phyloP scores from a whole-genome alignment of 2,888 invertebrate genomes.

The Drosophila conformis region DNA sequence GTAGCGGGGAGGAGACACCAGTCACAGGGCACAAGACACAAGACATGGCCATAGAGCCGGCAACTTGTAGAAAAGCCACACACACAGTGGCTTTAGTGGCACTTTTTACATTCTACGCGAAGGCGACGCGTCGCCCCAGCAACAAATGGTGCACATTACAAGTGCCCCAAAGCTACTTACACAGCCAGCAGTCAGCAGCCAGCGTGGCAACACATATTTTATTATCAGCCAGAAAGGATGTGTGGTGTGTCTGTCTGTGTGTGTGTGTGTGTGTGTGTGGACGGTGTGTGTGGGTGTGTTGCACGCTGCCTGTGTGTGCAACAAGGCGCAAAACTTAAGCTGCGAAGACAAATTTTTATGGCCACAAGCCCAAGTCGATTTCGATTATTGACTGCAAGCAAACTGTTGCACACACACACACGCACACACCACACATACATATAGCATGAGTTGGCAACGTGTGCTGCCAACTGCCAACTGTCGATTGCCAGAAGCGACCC shows the following conservation, averaged over 20 bases:
- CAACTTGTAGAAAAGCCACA: constrained; percentile 52
- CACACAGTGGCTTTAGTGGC: constrained; percentile 58
- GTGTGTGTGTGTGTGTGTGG: neutral
- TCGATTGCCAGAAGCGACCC: neutral
- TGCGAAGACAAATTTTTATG: constrained; percentile 76
- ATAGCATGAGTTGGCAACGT: neutral
- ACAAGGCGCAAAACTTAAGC: constrained; percentile 74
- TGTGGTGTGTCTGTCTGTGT: neutral
- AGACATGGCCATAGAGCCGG: constrained; percentile 26
- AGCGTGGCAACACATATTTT: constrained; percentile 61
- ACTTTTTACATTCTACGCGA: constrained; percentile 36
- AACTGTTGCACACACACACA: constrained; percentile 59
- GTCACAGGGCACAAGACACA: constrained; percentile 5
- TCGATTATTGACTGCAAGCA: constrained; percentile 74
- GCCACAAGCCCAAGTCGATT: constrained; percentile 70
- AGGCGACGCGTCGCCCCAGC: constrained; percentile 25
- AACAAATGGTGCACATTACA: constrained; percentile 69
- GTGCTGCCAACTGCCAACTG: constrained; percentile 4
- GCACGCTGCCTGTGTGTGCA: constrained; percentile 58
- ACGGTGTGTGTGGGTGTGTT: constrained; percentile 3
- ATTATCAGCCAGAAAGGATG: constrained; percentile 51
- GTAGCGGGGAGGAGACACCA: neutral
- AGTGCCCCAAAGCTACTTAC: constrained; percentile 64
- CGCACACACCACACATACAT: constrained; percentile 13
- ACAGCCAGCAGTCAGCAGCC: constrained; percentile 43